phyloP scores from a whole-genome alignment of 2,113 vertebrate genomes.

The Scomber japonicus region DNA sequence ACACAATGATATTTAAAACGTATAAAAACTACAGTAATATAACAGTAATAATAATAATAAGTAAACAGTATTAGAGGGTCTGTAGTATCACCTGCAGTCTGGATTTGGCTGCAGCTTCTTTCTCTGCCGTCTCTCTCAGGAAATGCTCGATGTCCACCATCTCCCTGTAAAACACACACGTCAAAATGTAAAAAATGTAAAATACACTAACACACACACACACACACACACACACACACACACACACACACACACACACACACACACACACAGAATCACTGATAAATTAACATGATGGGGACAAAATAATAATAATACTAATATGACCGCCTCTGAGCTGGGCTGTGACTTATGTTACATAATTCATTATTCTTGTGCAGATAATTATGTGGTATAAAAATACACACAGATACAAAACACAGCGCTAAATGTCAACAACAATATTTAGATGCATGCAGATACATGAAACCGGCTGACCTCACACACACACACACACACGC shows the following conservation, averaged over 20 bases:
- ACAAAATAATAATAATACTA: no score
- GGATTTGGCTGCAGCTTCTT: constrained; percentile 92
- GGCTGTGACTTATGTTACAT: no score
- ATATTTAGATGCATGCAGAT: background rate
- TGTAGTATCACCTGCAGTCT: constrained; percentile 85
- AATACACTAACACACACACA: background rate
- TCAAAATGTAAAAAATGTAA: no score
- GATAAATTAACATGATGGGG: background rate
- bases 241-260: constrained; percentile 8
- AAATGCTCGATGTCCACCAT: constrained; percentile 92
- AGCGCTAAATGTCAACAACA: background rate
- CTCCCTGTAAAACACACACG: constrained; percentile 85
- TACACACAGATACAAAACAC: background rate
- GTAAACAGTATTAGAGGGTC: background rate
- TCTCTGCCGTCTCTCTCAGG: constrained; percentile 90
- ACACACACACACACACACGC: background rate
- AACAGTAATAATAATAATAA: no score
- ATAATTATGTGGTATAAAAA: no score
- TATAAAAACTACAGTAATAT: no score
- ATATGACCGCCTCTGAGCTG: no score
- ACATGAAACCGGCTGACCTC: background rate
- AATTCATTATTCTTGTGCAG: no score
- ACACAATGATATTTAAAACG: background rate
- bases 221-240: constrained; percentile 30
- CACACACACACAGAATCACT: background rate